These are phyloP conservation scores for Synanthedon formicaeformis DNA, from an alignment of 2,888 invertebrate species.

Conservation along the genomic window DNA sequence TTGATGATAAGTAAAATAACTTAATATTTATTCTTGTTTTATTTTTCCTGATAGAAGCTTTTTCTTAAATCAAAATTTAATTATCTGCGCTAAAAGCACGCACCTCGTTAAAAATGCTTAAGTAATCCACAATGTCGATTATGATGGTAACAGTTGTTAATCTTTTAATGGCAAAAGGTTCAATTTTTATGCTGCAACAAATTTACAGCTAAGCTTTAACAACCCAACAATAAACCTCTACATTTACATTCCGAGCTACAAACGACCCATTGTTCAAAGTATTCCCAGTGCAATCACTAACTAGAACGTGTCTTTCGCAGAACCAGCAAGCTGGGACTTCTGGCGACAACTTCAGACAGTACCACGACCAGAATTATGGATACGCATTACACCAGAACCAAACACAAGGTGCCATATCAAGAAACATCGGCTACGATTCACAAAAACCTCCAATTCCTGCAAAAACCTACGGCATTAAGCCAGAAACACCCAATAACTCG, in stretches of 20 bases:
- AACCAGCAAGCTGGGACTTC: constrained; percentile 65
- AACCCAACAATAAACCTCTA: constrained; percentile 7
- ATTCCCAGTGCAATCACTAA: constrained; percentile 13
- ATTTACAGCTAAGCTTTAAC: constrained; percentile 1
- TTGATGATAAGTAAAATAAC: too few species aligned
- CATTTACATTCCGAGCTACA: constrained; percentile 24
- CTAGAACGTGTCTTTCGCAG: constrained; percentile 28
- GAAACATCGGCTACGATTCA: constrained; percentile 51
- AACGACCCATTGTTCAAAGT: constrained; percentile 31
- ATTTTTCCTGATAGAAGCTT: too few species aligned
- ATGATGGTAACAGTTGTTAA: too few species aligned
- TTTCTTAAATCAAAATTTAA: too few species aligned
- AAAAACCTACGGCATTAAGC: constrained; percentile 53
- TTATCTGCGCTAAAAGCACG: too few species aligned
- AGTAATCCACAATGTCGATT: too few species aligned
- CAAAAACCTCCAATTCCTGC: constrained; percentile 61
- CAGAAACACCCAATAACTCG: constrained; percentile 52
- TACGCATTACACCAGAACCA: constrained; percentile 56
- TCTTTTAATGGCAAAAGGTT: too few species aligned
- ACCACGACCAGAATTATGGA: constrained; percentile 66
- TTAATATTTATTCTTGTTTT: too few species aligned
- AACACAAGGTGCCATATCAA: constrained; percentile 41
- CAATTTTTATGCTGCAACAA: neutral
- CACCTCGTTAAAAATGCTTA: too few species aligned
- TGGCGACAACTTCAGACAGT: constrained; percentile 58